Percentiles rank a stretch among this genome's conserved stretches.
Evolutionary conservation across 1,140 invertebrate species (phyloP).

Genomic region (Panagrolaimus sp.): DNA sequence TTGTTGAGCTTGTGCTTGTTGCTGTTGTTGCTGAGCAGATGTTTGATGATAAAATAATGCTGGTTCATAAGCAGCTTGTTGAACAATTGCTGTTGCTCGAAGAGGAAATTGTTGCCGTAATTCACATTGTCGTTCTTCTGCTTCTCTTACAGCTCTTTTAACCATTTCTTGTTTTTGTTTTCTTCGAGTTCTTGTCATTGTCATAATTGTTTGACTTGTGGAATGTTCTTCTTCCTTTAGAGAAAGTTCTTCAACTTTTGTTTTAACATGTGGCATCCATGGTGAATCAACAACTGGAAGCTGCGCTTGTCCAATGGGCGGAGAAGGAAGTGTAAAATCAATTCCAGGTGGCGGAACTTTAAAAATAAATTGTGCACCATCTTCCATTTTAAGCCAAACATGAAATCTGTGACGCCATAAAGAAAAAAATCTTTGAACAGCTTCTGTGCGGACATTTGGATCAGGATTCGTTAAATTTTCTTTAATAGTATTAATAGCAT

Average conservation of each 20-base stretch:
- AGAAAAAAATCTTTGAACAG: slow-evolving; percentile 77
- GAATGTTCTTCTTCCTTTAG: slow-evolving; percentile 96
- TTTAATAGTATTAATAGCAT: slow-evolving; percentile 79
- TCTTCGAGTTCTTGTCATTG: slow-evolving; percentile 92
- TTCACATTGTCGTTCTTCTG: slow-evolving; percentile 85
- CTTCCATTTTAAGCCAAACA: slow-evolving; percentile 97
- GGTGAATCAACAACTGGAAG: slow-evolving; percentile 88
- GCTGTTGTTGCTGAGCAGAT: slow-evolving; percentile 16
- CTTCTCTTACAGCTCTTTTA: slow-evolving; percentile 82
- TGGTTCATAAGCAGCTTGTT: slow-evolving; percentile 89
- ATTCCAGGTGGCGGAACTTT: slow-evolving; percentile 93
- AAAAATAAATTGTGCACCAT: slow-evolving; percentile 83
- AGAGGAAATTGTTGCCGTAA: slow-evolving; percentile 92
- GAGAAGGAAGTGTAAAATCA: slow-evolving; percentile 95
- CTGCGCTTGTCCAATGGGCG: slow-evolving; percentile 88
- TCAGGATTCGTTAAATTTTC: slow-evolving; percentile 76
- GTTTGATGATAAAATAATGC: slow-evolving; percentile 69
- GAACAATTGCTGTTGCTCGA: slow-evolving; percentile 83
- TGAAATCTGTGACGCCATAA: slow-evolving; percentile 96
- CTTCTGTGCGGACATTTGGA: slow-evolving; percentile 70
- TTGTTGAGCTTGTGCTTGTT: slow-evolving; percentile 22
- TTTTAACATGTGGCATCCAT: slow-evolving; percentile 94
- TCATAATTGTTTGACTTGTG: slow-evolving; percentile 80
- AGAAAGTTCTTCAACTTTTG: slow-evolving; percentile 96
- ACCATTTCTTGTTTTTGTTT: slow-evolving; percentile 98